Evolutionary conservation across 2,113 vertebrate genomes (phyloP), one percentile per base, ranked within the genome.

Genomic region (Tupaia chinensis): DNA sequence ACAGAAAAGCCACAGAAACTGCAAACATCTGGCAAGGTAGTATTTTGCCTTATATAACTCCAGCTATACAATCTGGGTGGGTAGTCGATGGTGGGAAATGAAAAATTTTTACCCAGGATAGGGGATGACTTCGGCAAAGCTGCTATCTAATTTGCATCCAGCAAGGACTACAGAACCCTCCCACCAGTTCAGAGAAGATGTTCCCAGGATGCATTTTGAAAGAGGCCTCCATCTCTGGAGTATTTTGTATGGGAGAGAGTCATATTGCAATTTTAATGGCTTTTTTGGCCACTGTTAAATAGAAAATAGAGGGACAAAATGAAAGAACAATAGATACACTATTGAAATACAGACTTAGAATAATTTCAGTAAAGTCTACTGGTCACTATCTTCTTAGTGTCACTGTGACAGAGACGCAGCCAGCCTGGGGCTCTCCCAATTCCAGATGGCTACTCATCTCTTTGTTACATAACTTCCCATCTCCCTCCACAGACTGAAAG

Each of bases 261-360:
- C 25, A 12, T 8, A 20, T 9, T 5, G 13, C n/a, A 34, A 27
- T 68, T 72, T 77, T 19, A 63, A 56, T 44, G 53, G 29, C 23
- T 60, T 25, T 70, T 77, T 60, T 22, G 27, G 7, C 9, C 1
- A 63, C 32, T 78, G 61, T 12, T 32, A 80, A 87, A 69, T 32
- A 70, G 54, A 29, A 79, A 27, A 78, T 15, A 29, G 32, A 20
- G 27, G 29, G 80, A 83, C 23, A 65, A 76, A 79, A 14, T 13
- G 3, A 83, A 19, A 73, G 23, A 54, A 63, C 11, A 65, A 14
- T 16, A 87, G 22, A 79, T 25, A 44, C 54, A 58, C 1, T 25
- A 63, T 60, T 76, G 88, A 91, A 87, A 93, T 58, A 63, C 23
- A 4, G 27, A 74, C 74, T 85, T 95, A 70, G 70, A 82, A 76